phyloP scores from a whole-genome alignment of 1,140 invertebrate species.

The Eupristina koningsbergeri region DNA sequence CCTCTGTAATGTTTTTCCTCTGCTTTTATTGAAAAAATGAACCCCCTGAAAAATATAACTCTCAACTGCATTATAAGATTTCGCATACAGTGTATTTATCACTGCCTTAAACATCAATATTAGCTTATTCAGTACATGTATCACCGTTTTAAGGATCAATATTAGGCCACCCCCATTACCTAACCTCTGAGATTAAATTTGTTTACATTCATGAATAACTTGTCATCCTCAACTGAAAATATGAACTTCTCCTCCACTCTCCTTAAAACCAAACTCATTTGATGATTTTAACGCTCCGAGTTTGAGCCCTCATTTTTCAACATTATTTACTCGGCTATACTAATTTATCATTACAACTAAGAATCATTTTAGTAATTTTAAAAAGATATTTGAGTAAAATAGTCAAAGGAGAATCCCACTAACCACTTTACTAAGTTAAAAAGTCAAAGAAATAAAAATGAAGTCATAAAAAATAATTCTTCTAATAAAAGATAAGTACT shows the following conservation, averaged over 20 bases:
- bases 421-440: slow-evolving; percentile 9
- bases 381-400: background rate
- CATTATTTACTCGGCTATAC: too few relatives aligned
- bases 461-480: slow-evolving; percentile 15
- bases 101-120: too few relatives aligned
- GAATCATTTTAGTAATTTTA: too few relatives aligned
- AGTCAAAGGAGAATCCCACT: background rate
- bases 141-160: too few relatives aligned
- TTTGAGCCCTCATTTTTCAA: background rate
- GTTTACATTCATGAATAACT: background rate
- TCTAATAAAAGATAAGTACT: slow-evolving; percentile 14
- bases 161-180: background rate
- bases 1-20: background rate
- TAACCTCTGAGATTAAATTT: background rate
- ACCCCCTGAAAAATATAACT: background rate
- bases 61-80: background rate
- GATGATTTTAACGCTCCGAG: background rate
- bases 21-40: background rate
- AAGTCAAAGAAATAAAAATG: slow-evolving; percentile 3
- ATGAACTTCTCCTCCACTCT: background rate
- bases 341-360: too few relatives aligned
- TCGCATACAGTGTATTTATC: background rate
- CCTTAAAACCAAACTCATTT: background rate
- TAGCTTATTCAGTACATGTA: too few relatives aligned
- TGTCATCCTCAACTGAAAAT: background rate